Conservation (phyloP, 2,888 invertebrate species). For the Fabriciana adippe region DNA sequence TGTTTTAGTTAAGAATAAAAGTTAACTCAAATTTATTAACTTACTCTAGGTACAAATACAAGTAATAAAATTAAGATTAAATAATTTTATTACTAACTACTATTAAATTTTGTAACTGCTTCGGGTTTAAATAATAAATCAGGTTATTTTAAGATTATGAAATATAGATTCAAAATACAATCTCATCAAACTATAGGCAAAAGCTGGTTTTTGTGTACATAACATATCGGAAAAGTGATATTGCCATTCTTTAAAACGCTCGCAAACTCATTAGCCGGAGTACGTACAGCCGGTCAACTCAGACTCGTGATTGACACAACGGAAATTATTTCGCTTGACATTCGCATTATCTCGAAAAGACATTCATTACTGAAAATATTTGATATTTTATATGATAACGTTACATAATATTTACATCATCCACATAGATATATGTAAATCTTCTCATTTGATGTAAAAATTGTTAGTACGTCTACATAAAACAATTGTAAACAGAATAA, state of each 20-base stretch:
- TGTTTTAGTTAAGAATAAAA: background rate
- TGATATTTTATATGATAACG: conserved; percentile 52
- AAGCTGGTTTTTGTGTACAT: background rate
- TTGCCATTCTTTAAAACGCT: conserved; percentile 35
- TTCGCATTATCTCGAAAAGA: conserved; percentile 62
- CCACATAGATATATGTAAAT: too few relatives aligned
- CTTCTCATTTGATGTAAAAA: too few relatives aligned
- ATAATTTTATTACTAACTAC: too few relatives aligned
- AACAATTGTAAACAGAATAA: too few relatives aligned
- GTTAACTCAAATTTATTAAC: background rate
- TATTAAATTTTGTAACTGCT: too few relatives aligned
- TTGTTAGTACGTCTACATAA: too few relatives aligned
- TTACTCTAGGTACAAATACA: too few relatives aligned
- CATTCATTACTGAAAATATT: conserved; percentile 66
- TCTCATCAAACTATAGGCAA: background rate
- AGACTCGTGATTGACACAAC: conserved; percentile 75
- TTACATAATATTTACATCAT: background rate
- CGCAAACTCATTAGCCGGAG: conserved; percentile 74
- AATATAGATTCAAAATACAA: too few relatives aligned
- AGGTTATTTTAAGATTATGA: too few relatives aligned
- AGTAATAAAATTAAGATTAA: too few relatives aligned
- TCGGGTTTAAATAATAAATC: too few relatives aligned
- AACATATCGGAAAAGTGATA: background rate
- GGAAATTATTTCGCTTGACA: conserved; percentile 76
- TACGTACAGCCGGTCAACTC: conserved; percentile 58